Base-by-base conservation (phyloP, 2,113 vertebrate genomes). In the Thymallus thymallus region DNA sequence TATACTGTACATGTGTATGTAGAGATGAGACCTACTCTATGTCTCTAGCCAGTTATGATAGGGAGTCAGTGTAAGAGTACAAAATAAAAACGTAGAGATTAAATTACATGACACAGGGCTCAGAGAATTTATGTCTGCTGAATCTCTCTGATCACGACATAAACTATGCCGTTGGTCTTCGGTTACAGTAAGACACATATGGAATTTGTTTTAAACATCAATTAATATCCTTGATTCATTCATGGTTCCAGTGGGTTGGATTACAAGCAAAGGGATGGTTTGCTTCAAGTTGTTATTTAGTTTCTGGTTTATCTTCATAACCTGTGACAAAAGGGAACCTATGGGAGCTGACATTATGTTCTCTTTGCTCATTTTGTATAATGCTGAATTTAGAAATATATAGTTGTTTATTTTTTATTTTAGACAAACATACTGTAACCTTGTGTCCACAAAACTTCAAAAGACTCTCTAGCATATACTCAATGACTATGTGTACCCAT, bases 141-240 rank as follows among this genome's bases (percentile, higher is more conserved):
- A 65, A 79, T 61, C 67, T 64, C 80, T 77, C 46, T 68, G 71
- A 84, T 82, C 69, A 70, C 51, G 45, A 46, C 61, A 58, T 76
- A 70, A 51, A 66, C 55, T 55, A 71, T 12, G 65, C 63, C 64
- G n/a, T 30, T 63, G 68, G 69, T 78, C 74, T 85, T 73, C 55
- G 26, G 77, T 74, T 82, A 73, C 80, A 73, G 75, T 72, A n/a
- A 9, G n/a, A 63, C 73, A 76, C 78, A 79, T 81, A 78, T 81
- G 76, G 79, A 77, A 79, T 71, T 76, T 77, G 76, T 81, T 51
- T 83, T 68, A 75, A 77, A 68, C 79, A 77, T 81, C 62, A 77
- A 77, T 83, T 85, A 76, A 83, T 79, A 77, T 76, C 72, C 65
- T 68, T 79, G 79, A 83, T 76, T 64, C 67, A 78, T 82, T 75